phyloP scores from a whole-genome alignment of 2,888 invertebrate genomes.

The Axea sp. region DNA sequence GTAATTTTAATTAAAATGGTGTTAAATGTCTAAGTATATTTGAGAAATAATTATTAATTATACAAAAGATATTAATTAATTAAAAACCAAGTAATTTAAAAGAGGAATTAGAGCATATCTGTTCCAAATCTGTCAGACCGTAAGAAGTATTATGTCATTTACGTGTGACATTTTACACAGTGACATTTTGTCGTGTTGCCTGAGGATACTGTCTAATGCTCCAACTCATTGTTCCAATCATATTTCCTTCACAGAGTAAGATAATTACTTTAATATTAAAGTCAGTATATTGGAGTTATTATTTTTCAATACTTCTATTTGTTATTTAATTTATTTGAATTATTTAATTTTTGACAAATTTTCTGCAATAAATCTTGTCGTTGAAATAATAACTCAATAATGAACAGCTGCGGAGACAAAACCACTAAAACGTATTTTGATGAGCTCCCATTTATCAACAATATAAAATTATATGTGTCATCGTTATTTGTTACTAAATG shows the following conservation, averaged over 20 bases:
- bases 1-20: no score
- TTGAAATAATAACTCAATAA: no score
- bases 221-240: slow-evolving; percentile 58
- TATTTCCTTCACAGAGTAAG: slow-evolving; percentile 20
- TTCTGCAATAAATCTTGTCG: no score
- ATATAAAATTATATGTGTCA: neutral
- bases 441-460: slow-evolving; percentile 16
- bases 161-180: slow-evolving; percentile 67
- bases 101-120: slow-evolving; percentile 25
- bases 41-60: no score
- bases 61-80: no score
- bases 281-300: slow-evolving; percentile 12
- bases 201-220: slow-evolving; percentile 63
- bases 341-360: no score
- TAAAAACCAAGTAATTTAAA: no score
- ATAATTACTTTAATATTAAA: slow-evolving; percentile 66
- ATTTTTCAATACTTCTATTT: no score
- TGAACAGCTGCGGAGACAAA: no score
- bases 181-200: slow-evolving; percentile 67
- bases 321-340: no score
- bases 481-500: neutral
- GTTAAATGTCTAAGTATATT: no score
- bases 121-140: slow-evolving; percentile 29
- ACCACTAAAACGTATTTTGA: slow-evolving; percentile 19
- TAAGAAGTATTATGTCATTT: slow-evolving; percentile 40